phyloP scores from a whole-genome alignment of 2,797 vertebrate species.

The Peromyscus eremicus region DNA sequence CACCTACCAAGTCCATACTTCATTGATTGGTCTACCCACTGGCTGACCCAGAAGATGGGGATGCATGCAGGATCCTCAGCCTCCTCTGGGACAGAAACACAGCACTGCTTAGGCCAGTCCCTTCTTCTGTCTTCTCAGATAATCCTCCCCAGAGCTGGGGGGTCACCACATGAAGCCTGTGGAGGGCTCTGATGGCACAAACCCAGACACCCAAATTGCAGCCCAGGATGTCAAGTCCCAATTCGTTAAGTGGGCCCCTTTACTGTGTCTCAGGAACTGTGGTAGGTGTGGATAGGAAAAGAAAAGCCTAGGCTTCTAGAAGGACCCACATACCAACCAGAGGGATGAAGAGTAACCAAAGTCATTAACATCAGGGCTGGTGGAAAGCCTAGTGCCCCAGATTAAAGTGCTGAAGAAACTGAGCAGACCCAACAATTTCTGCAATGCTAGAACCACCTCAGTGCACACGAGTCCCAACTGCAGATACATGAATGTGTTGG shows the following conservation, averaged over 20 bases:
- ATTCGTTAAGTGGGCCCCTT: too few species aligned
- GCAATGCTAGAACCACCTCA: not conserved
- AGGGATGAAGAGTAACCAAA: not conserved
- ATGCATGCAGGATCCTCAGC: slow-evolving; percentile 98
- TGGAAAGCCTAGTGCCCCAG: not conserved
- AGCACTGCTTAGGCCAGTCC: not conserved
- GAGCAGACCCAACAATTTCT: not conserved
- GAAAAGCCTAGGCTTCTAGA: not conserved
- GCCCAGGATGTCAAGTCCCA: not conserved
- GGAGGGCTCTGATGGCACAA: not conserved
- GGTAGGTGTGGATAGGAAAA: not conserved
- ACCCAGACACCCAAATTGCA: not conserved
- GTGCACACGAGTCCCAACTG: not conserved
- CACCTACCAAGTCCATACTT: slow-evolving; percentile 97
- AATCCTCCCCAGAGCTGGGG: not conserved
- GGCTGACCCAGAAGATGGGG: slow-evolving; percentile 99
- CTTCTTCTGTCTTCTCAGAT: not conserved
- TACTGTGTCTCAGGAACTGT: not conserved
- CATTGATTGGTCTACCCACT: slow-evolving; percentile 99
- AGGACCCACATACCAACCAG: rapidly evolving
- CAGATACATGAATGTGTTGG: not conserved
- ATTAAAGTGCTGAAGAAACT: slow-evolving; percentile 4
- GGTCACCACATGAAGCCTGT: not conserved
- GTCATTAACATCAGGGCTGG: not conserved
- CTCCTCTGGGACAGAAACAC: slow-evolving; percentile 91